These are phyloP conservation scores for Morpho achilles DNA, from an alignment of 2,888 invertebrate species.

Conservation along the genomic window DNA sequence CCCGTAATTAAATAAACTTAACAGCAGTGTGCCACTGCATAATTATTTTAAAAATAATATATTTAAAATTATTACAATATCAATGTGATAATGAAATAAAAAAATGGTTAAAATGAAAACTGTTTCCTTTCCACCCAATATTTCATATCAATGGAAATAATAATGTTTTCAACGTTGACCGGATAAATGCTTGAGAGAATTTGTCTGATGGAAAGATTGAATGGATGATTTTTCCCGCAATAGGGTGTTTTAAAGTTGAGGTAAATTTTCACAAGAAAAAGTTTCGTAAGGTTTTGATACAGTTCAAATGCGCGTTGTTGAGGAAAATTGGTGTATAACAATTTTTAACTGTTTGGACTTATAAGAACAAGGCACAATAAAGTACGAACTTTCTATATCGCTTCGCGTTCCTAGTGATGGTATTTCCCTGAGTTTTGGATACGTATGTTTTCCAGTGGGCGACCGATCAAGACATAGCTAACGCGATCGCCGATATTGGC, in stretches of 20 bases:
- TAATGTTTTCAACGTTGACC: background rate
- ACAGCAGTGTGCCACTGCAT: conserved; percentile 54
- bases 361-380: conserved; percentile 23
- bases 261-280: background rate
- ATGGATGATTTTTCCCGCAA: background rate
- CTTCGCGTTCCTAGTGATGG: conserved; percentile 34
- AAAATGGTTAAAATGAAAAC: conserved; percentile 60
- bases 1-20: conserved; percentile 27
- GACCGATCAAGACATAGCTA: conserved; percentile 96
- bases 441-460: conserved; percentile 90
- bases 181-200: conserved; percentile 10
- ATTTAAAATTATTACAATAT: conserved; percentile 32
- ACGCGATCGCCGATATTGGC: conserved; percentile 92
- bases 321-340: no score
- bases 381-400: conserved; percentile 34
- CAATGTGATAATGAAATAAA: conserved; percentile 70
- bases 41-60: conserved; percentile 34
- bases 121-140: conserved; percentile 73
- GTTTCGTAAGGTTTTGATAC: background rate
- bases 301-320: no score
- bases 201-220: conserved; percentile 11
- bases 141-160: conserved; percentile 30
- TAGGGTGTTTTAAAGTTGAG: no score
- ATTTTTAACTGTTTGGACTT: no score
- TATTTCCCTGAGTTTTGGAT: conserved; percentile 53